Conservation (phyloP, 2,888 invertebrate genomes). For the Papilio gigon region DNA sequence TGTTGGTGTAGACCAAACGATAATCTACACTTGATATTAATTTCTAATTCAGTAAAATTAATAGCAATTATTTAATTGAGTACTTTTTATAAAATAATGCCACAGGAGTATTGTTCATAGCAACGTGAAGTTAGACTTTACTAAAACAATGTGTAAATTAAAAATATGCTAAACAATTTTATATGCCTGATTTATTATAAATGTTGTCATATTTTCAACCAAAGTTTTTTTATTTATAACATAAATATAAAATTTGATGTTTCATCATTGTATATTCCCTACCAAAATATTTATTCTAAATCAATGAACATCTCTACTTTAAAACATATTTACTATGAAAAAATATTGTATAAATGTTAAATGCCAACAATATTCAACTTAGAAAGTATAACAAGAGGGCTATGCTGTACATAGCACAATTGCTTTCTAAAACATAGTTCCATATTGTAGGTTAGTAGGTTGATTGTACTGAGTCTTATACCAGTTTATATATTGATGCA, state of each 20-base stretch:
- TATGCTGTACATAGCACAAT: slow-evolving; percentile 29
- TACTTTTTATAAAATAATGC: neutral
- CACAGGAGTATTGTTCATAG: neutral
- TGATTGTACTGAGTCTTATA: slow-evolving; percentile 44
- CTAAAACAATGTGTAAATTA: slow-evolving; percentile 11
- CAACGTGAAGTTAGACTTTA: slow-evolving; percentile 13
- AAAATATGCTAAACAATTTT: slow-evolving; percentile 4
- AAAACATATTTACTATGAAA: slow-evolving; percentile 13
- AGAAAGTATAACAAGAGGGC: slow-evolving; percentile 33
- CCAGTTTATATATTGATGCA: slow-evolving; percentile 38
- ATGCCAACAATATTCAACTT: slow-evolving; percentile 7
- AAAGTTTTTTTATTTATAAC: no score
- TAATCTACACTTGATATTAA: neutral
- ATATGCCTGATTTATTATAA: no score
- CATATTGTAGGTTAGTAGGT: slow-evolving; percentile 49
- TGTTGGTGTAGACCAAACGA: neutral
- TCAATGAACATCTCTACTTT: no score
- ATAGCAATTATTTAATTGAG: neutral
- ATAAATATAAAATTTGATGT: no score
- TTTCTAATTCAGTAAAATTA: neutral
- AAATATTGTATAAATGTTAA: no score
- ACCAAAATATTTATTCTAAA: no score
- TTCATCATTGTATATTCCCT: no score
- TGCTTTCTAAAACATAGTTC: slow-evolving; percentile 52
- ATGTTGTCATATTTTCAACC: no score